These are phyloP conservation scores for Nyctereutes procyonoides DNA, from an alignment of 2,113 vertebrate genomes.

Conservation along the genomic window DNA sequence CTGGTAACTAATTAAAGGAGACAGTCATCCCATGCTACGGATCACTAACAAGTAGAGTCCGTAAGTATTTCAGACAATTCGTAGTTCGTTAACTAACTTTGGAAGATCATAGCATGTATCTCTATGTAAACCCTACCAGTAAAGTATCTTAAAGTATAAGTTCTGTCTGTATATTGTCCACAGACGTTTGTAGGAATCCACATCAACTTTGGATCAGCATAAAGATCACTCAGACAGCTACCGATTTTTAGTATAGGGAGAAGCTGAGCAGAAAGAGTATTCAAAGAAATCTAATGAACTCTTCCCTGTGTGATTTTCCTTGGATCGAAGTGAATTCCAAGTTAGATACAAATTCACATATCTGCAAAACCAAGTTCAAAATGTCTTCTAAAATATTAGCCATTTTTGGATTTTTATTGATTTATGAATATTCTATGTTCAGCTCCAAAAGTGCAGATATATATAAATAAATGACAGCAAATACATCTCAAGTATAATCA, in stretches of 20 bases:
- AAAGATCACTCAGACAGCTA: background rate
- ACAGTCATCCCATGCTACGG: background rate
- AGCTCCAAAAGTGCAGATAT: background rate
- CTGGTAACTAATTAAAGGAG: constrained; percentile 1
- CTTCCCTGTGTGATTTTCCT: background rate
- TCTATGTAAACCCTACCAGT: background rate
- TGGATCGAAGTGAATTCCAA: background rate
- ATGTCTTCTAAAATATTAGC: background rate
- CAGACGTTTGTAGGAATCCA: background rate
- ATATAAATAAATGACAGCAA: background rate
- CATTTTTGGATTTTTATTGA: background rate
- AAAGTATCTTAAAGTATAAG: background rate
- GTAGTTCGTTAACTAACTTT: background rate
- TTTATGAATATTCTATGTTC: background rate
- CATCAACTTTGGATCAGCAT: background rate
- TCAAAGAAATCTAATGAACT: background rate
- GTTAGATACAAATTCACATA: background rate
- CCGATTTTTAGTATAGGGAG: background rate
- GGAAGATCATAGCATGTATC: background rate
- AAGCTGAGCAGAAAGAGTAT: background rate
- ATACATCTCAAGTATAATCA: background rate
- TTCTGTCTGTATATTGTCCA: background rate
- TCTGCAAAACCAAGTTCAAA: constrained; percentile 12
- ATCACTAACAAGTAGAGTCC: background rate
- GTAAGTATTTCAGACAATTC: background rate